These are phyloP conservation scores for Fistularia commersonii DNA, from an alignment of 2,797 vertebrate genomes.

Conservation along the genomic window DNA sequence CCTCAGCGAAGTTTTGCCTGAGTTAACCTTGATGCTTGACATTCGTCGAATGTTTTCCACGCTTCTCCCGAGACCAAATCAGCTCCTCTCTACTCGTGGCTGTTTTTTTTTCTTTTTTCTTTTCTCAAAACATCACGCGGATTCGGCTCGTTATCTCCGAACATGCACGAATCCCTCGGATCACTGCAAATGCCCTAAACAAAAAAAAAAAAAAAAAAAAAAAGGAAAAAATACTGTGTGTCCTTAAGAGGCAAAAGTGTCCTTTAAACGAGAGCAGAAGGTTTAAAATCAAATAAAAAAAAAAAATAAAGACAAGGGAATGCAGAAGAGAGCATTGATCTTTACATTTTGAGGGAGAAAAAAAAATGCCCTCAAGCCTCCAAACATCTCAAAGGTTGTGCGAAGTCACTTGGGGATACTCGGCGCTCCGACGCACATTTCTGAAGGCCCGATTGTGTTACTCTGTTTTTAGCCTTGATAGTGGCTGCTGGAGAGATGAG, in stretches of 20 bases:
- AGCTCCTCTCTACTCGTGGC: constrained; percentile 6
- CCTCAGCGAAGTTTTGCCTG: constrained; percentile 63
- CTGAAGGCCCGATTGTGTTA: constrained; percentile 7
- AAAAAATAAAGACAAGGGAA: constrained; percentile 7
- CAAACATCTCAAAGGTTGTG: constrained; percentile 17
- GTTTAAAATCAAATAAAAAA: constrained; percentile 10
- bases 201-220: no score
- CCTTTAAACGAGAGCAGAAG: constrained; percentile 18
- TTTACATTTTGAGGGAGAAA: constrained; percentile 6
- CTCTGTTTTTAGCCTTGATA: constrained; percentile 30
- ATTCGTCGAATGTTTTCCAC: constrained; percentile 33
- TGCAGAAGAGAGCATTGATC: constrained; percentile 38
- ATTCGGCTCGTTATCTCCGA: constrained; percentile 9
- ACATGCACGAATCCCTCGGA: constrained; percentile 27
- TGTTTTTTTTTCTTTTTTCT: no score
- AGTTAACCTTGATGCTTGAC: constrained; percentile 59
- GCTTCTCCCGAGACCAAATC: constrained; percentile 7
- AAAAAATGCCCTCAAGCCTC: constrained; percentile 23
- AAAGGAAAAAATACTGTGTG: constrained; percentile 14
- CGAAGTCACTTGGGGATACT: constrained; percentile 6
- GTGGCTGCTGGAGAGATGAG: constrained; percentile 22
- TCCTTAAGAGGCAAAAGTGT: constrained; percentile 27
- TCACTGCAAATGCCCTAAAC: constrained; percentile 45
- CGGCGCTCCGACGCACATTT: not conserved
- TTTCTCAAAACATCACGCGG: constrained; percentile 23